A percentile compares a stretch with the other conserved stretches of the same genome.
phyloP scores from a whole-genome alignment of 2,797 vertebrate species.

The Sylvilagus floridanus region DNA sequence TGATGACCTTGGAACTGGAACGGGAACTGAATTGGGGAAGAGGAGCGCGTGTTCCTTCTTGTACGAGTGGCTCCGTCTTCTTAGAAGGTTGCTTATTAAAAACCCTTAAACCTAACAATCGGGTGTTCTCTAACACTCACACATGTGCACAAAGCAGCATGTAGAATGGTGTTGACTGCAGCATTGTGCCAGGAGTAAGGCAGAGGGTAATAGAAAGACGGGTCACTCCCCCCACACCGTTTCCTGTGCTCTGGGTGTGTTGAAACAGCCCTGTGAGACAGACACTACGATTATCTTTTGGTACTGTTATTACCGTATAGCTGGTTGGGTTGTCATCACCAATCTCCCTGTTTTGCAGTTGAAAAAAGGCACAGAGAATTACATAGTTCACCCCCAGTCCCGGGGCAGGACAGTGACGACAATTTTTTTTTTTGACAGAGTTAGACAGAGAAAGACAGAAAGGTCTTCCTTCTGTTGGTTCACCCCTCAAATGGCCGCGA shows the following conservation, averaged over 20 bases:
- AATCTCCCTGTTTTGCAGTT: neutral
- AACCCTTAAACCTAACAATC: neutral
- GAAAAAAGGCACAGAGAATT: neutral
- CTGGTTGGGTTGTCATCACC: no score
- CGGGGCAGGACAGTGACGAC: neutral
- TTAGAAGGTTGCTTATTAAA: neutral
- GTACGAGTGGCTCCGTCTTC: neutral
- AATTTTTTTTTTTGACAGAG: no score
- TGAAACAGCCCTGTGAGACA: neutral
- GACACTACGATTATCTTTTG: neutral
- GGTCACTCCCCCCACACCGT: no score
- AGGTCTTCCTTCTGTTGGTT: no score
- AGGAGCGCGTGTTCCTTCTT: conserved; percentile 15
- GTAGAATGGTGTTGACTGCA: neutral
- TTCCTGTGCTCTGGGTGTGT: neutral
- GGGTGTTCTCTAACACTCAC: neutral
- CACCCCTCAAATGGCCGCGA: no score
- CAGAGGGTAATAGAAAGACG: neutral
- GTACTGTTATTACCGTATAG: neutral
- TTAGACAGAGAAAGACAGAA: no score
- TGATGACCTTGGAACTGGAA: neutral
- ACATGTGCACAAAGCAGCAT: neutral
- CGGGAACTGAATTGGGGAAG: conserved; percentile 17
- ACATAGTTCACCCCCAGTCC: neutral
- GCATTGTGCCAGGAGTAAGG: neutral